Percentiles rank a stretch among this genome's conserved stretches.
Conservation (phyloP, 2,888 invertebrate species). For the Aromia moschata region DNA sequence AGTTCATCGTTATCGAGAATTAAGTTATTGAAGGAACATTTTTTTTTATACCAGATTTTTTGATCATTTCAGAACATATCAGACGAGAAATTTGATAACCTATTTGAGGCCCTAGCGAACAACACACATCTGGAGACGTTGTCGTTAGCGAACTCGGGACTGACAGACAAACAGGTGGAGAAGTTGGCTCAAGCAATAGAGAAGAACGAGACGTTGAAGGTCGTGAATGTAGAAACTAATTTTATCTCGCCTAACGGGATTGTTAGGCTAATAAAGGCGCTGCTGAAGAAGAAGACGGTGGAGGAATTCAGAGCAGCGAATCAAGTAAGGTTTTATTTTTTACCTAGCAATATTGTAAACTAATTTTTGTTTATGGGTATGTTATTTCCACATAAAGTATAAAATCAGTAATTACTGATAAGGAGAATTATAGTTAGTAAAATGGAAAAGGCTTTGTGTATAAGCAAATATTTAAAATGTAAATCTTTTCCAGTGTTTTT, state of each 20-base stretch:
- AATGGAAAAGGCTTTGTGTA: no score
- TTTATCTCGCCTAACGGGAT: slow-evolving; percentile 91
- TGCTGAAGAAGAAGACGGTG: slow-evolving; percentile 85
- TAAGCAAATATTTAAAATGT: no score
- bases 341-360: no score
- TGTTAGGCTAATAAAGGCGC: slow-evolving; percentile 84
- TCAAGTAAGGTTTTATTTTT: no score
- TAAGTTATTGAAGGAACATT: no score
- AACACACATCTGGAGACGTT: slow-evolving; percentile 94
- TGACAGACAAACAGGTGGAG: slow-evolving; percentile 87
- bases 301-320: slow-evolving; percentile 97
- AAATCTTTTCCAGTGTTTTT: no score
- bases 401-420: no score
- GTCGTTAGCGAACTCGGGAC: slow-evolving; percentile 92
- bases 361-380: no score
- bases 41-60: no score
- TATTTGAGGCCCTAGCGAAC: slow-evolving; percentile 86
- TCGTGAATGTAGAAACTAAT: slow-evolving; percentile 95
- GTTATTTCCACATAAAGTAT: no score
- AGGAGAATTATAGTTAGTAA: no score
- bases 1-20: no score
- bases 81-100: slow-evolving; percentile 90
- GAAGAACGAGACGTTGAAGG: slow-evolving; percentile 80
- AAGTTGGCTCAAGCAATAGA: slow-evolving; percentile 85
- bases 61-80: slow-evolving; percentile 89